These are phyloP conservation scores for Silvanus unidentatus DNA, from an alignment of 2,888 invertebrate species.

Conservation along the genomic window DNA sequence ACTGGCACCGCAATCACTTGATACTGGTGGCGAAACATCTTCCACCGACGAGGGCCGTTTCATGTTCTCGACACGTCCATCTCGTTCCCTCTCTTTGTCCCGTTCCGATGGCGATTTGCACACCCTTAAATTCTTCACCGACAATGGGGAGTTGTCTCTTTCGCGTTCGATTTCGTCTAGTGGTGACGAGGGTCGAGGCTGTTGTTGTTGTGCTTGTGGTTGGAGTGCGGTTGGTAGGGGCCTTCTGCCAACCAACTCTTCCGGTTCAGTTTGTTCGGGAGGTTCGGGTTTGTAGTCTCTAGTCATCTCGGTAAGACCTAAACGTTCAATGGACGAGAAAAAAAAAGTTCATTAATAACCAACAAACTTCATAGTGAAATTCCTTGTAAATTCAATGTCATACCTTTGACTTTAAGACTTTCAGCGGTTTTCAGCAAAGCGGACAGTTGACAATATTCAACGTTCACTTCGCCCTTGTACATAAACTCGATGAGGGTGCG, in stretches of 20 bases:
- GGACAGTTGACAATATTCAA: constrained; percentile 87
- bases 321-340: too few species aligned
- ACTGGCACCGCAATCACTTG: constrained; percentile 48
- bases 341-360: background rate
- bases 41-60: constrained; percentile 32
- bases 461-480: constrained; percentile 95
- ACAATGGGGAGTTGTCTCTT: constrained; percentile 18
- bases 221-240: constrained; percentile 21
- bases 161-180: constrained; percentile 17
- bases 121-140: constrained; percentile 25
- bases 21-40: constrained; percentile 26
- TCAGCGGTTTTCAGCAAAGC: constrained; percentile 87
- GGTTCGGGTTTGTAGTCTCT: constrained; percentile 43
- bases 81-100: constrained; percentile 18
- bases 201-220: constrained; percentile 25
- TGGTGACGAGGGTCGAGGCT: constrained; percentile 18
- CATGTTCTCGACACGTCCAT: constrained; percentile 23
- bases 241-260: constrained; percentile 40
- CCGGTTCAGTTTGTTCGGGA: constrained; percentile 44
- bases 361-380: background rate
- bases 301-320: constrained; percentile 83
- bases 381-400: background rate
- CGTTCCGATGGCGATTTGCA: constrained; percentile 26
- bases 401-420: constrained; percentile 82
- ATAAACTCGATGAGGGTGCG: constrained; percentile 92